These are phyloP conservation scores for Columbina picui DNA, from an alignment of 2,113 vertebrate species.

Conservation along the genomic window DNA sequence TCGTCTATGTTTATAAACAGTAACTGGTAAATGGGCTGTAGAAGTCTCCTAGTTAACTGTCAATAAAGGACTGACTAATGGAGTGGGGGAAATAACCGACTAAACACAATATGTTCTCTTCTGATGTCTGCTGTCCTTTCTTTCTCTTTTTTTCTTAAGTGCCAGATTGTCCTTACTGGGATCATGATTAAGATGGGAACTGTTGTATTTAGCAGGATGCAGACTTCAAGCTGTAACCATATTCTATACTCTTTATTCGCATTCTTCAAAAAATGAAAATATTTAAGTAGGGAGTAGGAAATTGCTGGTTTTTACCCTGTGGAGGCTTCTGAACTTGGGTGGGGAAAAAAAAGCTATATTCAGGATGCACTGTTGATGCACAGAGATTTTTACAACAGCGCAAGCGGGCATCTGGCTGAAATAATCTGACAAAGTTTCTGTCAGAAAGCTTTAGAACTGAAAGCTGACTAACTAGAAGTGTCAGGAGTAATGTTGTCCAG, in stretches of 20 bases:
- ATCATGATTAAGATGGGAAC: background rate
- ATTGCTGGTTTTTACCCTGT: rapidly evolving
- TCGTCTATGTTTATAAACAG: background rate
- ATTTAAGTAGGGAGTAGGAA: background rate
- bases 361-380: background rate
- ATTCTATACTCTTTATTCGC: background rate
- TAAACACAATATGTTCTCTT: background rate
- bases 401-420: background rate
- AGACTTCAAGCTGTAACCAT: background rate
- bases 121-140: background rate
- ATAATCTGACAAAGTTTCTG: background rate
- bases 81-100: background rate
- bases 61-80: background rate
- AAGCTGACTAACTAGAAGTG: background rate
- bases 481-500: background rate
- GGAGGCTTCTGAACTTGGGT: background rate
- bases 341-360: background rate
- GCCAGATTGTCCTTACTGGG: background rate
- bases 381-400: background rate
- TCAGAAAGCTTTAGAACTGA: background rate
- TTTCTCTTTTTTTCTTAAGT: background rate
- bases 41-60: background rate
- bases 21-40: background rate
- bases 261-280: background rate
- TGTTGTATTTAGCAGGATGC: background rate